phyloP scores from a whole-genome alignment of 1,140 invertebrate genomes.

The Dreissena polymorpha region DNA sequence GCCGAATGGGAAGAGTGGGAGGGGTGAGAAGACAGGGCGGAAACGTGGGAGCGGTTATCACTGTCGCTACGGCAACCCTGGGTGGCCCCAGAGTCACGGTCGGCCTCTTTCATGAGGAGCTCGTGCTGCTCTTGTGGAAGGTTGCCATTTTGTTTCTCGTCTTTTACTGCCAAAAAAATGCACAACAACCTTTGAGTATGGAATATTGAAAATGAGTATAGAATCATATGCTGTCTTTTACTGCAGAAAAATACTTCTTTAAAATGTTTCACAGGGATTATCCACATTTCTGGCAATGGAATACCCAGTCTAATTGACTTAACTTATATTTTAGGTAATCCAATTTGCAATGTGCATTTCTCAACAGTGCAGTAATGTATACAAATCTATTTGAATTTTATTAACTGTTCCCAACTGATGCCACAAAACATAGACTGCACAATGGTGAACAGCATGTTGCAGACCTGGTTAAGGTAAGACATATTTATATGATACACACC shows the following conservation, averaged over 20 bases:
- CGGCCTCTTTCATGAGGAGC: slow-evolving; percentile 73
- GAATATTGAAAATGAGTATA: not conserved
- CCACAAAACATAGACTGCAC: too few relatives aligned
- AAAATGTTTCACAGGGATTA: too few relatives aligned
- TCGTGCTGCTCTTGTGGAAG: slow-evolving; percentile 79
- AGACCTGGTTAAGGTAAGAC: too few relatives aligned
- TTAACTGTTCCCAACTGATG: too few relatives aligned
- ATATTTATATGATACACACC: too few relatives aligned
- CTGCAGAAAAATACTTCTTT: too few relatives aligned
- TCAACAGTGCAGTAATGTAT: too few relatives aligned
- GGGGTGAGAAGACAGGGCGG: slow-evolving; percentile 78
- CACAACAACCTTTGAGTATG: not conserved
- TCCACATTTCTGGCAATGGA: not conserved
- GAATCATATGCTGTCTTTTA: not conserved
- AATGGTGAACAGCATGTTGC: too few relatives aligned
- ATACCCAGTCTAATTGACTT: not conserved
- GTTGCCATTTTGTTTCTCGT: slow-evolving; percentile 83
- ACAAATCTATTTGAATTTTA: too few relatives aligned
- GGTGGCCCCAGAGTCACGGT: slow-evolving; percentile 68
- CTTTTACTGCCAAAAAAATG: slow-evolving; percentile 20
- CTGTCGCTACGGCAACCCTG: slow-evolving; percentile 87
- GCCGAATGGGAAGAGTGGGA: slow-evolving; percentile 71
- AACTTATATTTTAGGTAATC: not conserved
- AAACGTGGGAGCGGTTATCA: slow-evolving; percentile 86
- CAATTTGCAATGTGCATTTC: too few relatives aligned